Evolutionary conservation across 2,113 vertebrate species (phyloP).

Genomic region (Hiodon tergisus): DNA sequence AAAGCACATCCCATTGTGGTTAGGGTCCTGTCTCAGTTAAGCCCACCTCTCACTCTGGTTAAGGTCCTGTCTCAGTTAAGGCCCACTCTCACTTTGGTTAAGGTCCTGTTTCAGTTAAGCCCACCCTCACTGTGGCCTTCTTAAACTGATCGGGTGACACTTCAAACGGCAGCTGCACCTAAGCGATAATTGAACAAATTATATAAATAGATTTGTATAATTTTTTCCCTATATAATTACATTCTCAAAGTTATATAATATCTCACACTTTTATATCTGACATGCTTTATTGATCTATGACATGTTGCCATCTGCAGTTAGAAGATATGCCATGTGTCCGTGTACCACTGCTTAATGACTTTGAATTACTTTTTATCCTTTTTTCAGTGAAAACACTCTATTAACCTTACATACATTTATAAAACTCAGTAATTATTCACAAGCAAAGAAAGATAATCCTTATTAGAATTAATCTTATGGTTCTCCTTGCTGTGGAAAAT

Average conservation of each 20-base stretch:
- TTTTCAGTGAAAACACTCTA: constrained; percentile 12
- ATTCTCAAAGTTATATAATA: not conserved
- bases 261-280: not conserved
- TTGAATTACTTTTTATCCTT: not conserved
- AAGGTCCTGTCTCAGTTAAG: no score
- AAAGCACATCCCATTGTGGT: no score
- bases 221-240: not conserved
- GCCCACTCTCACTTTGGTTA: no score
- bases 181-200: no score
- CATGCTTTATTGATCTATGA: not conserved
- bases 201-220: no score
- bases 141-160: no score
- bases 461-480: constrained; percentile 21
- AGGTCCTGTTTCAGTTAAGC: no score
- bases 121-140: no score
- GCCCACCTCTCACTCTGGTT: no score
- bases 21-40: no score
- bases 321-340: not conserved
- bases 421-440: not conserved
- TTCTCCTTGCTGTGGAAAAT: constrained; percentile 11
- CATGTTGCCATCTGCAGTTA: not conserved
- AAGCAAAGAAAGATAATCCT: constrained; percentile 13
- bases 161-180: no score
- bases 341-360: not conserved
- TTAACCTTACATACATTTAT: constrained; percentile 12